Evolutionary conservation across 2,113 vertebrate species (phyloP), one percentile per base, ranked within the genome.

Genomic region (Oenanthe melanoleuca): DNA sequence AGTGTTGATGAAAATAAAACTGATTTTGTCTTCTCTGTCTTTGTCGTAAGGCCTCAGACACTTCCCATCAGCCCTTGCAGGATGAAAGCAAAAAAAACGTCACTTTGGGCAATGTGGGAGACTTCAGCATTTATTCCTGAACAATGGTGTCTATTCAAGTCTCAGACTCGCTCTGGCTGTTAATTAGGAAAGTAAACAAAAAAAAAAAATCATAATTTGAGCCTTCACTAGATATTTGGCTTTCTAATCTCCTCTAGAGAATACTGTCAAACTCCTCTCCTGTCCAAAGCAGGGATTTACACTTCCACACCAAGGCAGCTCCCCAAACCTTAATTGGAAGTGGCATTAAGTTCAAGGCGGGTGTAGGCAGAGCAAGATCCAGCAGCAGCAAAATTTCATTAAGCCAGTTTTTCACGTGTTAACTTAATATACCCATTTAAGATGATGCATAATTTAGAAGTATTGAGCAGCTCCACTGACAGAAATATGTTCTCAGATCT

Each of bases 171-270:
- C 63, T 87, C 47, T 33, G 55, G 34, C 44, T 66, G 47, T 66
- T 89, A 92, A 94, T 90, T 80, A 81, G 65, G 44, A 93, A 88
- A 86, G 37, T 22, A 92, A 95, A 86, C 47, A 92, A 84, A 9
- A 44, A 44, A 44, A 44, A 71, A 67, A 65, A 64, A 25, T 3
- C 13, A 53, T 45, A 57, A 92, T 92, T 71, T 86, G 75, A 90
- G 72, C 49, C 40, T 88, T 78, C 45, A 21, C 11, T 67, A 74
- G 82, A 67, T 86, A 88, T 74, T 83, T 94, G 80, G 75, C 82
- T 83, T 92, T 80, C 67, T 88, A 56, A 64, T 78, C 86, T 88
- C 56, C 81, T 78, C 86, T 47, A 37, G 82, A 88, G 72, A 92
- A 88, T 8, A 89, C 44, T 34, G 56, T 57, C 67, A 77, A 83